Base-by-base conservation (phyloP, 1,140 invertebrate genomes). In the Bombus impatiens region DNA sequence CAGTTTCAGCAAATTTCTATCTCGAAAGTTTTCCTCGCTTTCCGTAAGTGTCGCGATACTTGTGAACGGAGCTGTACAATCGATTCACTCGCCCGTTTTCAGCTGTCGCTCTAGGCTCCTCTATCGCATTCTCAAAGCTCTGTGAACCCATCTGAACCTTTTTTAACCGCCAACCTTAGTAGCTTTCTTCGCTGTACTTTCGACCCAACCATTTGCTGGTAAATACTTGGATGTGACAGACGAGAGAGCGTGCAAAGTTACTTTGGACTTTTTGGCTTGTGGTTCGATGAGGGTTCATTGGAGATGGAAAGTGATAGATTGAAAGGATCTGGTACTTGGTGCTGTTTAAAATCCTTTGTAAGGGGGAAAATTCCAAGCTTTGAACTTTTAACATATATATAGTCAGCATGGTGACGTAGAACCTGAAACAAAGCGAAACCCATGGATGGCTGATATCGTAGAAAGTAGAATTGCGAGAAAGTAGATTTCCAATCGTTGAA, bases 101-200 rank as follows among this genome's bases (percentile, higher is more conserved):
- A 74, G 44, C 70, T 82, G 80, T 82, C 80, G 80, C 80, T 82
- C 70, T 65, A 40, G 79, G 79, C 67, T 59, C 15, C 28, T 71
- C 68, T 44, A 22, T 72, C 47, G 47, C 18, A 22, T 72, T 32
- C 47, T 74, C 80, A 75, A 82, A 82, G 80, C 70, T 57, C 80
- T 44, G 80, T 75, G 80, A 82, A 75, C 65, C 62, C 74, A 65
- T 74, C 47, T 22, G 5, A 9, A 25, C 18, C 18, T 67, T 67
- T 67, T 67, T 67, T 32, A 82, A 82, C 70, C 40, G 13, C 65
- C 9, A 25, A 28, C 53, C 37, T 47, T 3, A n/a, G 59, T 32
- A 32, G 79, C 79, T 44, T 70, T 28, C 32, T 35, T 13, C 18
- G 25, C 40, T 8, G 22, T 35, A 32, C 35, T 47, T 18, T 35